Evolutionary conservation across 2,113 vertebrate species (phyloP).

Genomic region (Tiliqua scincoides): DNA sequence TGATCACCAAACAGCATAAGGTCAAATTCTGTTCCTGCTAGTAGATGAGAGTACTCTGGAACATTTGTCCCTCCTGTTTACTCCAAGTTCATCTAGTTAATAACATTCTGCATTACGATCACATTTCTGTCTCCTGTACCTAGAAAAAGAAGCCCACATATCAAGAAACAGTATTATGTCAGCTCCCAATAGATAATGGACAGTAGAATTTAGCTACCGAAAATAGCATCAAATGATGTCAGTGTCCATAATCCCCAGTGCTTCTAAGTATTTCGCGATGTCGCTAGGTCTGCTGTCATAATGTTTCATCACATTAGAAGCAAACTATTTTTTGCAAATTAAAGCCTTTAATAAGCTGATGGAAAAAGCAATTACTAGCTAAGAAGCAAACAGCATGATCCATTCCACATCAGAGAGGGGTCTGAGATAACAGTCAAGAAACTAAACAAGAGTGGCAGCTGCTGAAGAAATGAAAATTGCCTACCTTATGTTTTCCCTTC

Average conservation of each 20-base stretch:
- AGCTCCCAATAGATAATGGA: background rate
- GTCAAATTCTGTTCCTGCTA: no score
- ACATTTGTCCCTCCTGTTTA: background rate
- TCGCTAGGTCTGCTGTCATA: conserved; percentile 35
- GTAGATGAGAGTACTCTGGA: no score
- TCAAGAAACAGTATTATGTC: background rate
- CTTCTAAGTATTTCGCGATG: conserved; percentile 36
- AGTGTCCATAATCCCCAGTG: conserved; percentile 24
- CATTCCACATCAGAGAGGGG: conserved; percentile 62
- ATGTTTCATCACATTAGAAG: conserved; percentile 71
- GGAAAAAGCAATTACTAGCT: conserved; percentile 73
- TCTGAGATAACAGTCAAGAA: conserved; percentile 66
- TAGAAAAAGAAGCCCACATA: background rate
- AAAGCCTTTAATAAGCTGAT: conserved; percentile 72
- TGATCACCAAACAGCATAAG: no score
- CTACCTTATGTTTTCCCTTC: conserved; percentile 99
- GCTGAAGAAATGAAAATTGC: conserved; percentile 72
- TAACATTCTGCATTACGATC: background rate
- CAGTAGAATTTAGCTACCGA: background rate
- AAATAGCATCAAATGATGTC: background rate
- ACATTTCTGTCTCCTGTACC: background rate
- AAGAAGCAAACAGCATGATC: conserved; percentile 57
- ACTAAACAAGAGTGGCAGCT: conserved; percentile 74
- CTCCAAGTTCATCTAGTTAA: background rate
- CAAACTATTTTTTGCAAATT: conserved; percentile 74